A percentile compares a stretch with the other conserved stretches of the same genome.
phyloP scores from a whole-genome alignment of 2,113 vertebrate species.

The Mesocricetus auratus region DNA sequence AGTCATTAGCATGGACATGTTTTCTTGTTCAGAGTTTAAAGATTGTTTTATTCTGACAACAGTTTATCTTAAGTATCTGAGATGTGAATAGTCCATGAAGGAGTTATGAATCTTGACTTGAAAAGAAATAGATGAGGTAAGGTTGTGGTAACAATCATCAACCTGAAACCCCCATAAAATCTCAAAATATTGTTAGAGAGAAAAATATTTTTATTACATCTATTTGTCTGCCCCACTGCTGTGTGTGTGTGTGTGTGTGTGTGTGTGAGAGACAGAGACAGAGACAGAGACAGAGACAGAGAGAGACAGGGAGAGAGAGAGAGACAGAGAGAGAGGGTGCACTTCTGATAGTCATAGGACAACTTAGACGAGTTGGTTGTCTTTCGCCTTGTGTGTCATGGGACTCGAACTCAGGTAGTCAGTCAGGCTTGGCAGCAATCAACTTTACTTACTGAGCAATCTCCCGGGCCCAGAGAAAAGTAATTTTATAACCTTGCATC shows the following conservation, averaged over 20 bases:
- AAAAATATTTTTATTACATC: background rate
- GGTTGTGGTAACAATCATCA: background rate
- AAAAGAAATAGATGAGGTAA: background rate
- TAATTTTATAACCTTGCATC: background rate
- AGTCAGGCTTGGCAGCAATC: background rate
- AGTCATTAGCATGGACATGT: background rate
- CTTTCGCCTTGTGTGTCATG: background rate
- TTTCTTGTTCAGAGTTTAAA: slow-evolving; percentile 12
- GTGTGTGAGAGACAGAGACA: background rate
- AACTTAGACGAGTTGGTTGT: background rate
- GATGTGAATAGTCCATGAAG: background rate
- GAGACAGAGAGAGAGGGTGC: background rate
- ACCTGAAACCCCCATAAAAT: background rate
- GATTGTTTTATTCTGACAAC: background rate
- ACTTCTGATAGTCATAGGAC: too few species aligned
- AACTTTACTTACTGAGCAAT: background rate
- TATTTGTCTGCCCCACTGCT: background rate
- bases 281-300: background rate
- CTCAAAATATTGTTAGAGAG: background rate
- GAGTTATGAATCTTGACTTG: background rate
- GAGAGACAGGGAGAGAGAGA: too few species aligned
- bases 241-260: background rate
- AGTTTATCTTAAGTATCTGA: background rate
- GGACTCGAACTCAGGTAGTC: background rate
- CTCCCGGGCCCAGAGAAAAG: background rate